Evolutionary conservation across 2,113 vertebrate species (phyloP), one percentile per base, ranked within the genome.

Genomic region (Microtus richardsoni): DNA sequence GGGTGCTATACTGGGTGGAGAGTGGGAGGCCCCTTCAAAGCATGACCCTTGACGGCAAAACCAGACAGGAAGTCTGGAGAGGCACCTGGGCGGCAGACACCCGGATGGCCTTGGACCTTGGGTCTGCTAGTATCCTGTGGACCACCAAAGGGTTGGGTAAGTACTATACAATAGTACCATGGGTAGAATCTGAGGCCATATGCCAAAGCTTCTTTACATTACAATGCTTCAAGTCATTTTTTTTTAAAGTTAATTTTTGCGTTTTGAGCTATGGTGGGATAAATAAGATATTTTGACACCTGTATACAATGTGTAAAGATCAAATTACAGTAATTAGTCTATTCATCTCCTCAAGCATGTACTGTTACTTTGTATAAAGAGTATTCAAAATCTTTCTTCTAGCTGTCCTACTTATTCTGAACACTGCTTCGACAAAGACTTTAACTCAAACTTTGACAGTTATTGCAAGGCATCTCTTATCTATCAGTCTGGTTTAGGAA

Each of bases 91-190:
- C 95, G 16, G 95, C 98, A 2, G 85, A 97, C 9, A 96, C 97
- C 4, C 97, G 95, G 10, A 58, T 99, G 0, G 97, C 96, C 75
- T 98, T 99, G 79, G 99, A 99, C 91, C 96, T 98, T 10, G 97
- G 97, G 87, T 99, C 99, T 0, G 98, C 97, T 22, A 99, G 98
- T 60, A 95, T 99, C 60, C 97, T 99, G 62, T 99, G 99, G 99
- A 99, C 97, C 91, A 98, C 98, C 2, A 91, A 98, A 79, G 89
- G 88, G 2, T 88, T 71, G 71, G 99, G 99, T 99, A 89, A 97
- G 99, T 0, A 0, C 21, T 2, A 2, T 4, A 24, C 16, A 33
- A 4, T 3, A 62, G 19, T 24, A 2, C 44, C 2, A 13, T 12
- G 49, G 13, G 17, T 30, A 13, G 73, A 52, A 36, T 17, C 39